These are phyloP conservation scores for Morus bassanus DNA, from an alignment of 2,797 vertebrate species.

Conservation along the genomic window DNA sequence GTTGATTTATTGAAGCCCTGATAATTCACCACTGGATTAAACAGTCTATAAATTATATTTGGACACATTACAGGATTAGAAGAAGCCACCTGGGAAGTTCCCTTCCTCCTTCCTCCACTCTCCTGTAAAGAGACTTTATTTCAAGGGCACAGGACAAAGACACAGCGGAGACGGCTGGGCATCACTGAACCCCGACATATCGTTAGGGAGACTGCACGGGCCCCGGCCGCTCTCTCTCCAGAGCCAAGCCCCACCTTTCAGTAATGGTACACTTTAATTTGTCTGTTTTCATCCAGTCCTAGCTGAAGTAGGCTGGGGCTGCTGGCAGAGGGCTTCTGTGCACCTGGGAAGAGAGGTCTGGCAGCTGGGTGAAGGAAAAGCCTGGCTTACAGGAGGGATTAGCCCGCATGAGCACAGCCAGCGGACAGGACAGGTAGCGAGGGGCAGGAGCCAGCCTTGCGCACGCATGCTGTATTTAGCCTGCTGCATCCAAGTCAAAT, in stretches of 20 bases:
- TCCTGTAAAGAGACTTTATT: background rate
- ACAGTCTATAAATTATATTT: conserved; percentile 36
- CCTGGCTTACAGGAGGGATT: background rate
- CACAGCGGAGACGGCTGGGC: background rate
- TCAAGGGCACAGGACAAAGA: background rate
- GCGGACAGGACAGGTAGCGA: background rate
- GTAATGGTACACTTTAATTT: conserved; percentile 86
- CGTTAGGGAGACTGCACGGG: accelerated
- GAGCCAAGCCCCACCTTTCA: conserved; percentile 52
- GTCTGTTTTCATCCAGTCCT: conserved; percentile 86
- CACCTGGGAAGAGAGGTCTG: conserved; percentile 81
- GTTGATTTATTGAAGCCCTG: conserved; percentile 18
- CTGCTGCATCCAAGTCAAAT: background rate
- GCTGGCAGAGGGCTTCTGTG: conserved; percentile 55
- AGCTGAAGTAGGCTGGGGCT: conserved; percentile 81
- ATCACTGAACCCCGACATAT: background rate
- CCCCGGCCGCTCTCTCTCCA: background rate
- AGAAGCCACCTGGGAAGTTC: conserved; percentile 29
- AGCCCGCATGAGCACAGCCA: background rate
- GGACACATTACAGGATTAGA: background rate
- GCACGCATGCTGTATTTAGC: background rate
- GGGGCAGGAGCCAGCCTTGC: background rate
- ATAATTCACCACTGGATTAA: conserved; percentile 16
- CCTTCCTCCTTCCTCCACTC: background rate
- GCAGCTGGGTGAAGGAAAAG: conserved; percentile 77